Evolutionary conservation across 2,113 vertebrate species (phyloP).

Genomic region (Peromyscus polionotus): DNA sequence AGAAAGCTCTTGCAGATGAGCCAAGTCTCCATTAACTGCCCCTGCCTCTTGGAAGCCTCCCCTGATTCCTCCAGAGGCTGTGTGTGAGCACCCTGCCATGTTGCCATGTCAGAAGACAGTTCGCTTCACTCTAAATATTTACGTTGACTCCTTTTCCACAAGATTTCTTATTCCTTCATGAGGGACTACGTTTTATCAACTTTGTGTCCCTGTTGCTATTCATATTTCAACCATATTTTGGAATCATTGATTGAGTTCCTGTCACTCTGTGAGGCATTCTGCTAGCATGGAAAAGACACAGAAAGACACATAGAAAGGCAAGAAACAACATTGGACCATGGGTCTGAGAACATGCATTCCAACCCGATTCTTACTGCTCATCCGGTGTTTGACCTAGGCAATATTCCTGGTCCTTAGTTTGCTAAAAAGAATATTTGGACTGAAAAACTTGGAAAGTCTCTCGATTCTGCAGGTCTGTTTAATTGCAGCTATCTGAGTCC

Average conservation of each 20-base stretch:
- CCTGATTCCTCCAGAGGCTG: background rate
- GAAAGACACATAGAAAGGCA: background rate
- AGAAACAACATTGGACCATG: background rate
- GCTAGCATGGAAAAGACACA: background rate
- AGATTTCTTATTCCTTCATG: background rate
- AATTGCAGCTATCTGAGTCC: background rate
- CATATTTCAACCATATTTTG: background rate
- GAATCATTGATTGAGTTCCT: background rate
- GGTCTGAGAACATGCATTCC: background rate
- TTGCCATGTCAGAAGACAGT: background rate
- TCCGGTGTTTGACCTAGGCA: background rate
- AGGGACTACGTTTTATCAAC: background rate
- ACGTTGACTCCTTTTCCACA: background rate
- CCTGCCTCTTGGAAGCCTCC: background rate
- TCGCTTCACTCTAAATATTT: constrained; percentile 1
- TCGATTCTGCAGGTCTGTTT: background rate
- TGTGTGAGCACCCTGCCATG: background rate
- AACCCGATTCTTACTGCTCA: background rate
- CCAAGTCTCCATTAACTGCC: background rate
- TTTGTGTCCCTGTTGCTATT: background rate
- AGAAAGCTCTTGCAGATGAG: background rate
- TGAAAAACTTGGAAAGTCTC: background rate
- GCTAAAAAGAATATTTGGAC: background rate
- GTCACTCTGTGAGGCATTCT: background rate
- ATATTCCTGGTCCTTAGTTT: background rate